phyloP scores from a whole-genome alignment of 2,113 vertebrate species.

The Nothocercus nigrocapillus region DNA sequence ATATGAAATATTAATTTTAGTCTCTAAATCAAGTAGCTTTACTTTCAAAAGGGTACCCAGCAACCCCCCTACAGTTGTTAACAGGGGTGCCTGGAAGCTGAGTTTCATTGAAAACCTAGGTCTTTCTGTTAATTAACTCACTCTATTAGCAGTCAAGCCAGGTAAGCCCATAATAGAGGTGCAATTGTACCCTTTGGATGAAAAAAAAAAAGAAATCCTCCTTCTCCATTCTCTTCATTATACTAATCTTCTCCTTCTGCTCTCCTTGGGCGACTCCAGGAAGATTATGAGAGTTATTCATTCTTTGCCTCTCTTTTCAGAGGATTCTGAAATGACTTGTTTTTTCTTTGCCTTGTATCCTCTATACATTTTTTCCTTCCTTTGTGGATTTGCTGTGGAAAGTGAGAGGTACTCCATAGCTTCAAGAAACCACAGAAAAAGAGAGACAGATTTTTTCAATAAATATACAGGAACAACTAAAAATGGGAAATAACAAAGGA shows the following conservation, averaged over 20 bases:
- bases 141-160: background rate
- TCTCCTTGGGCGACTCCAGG: background rate
- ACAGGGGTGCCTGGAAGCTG: background rate
- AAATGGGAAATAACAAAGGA: background rate
- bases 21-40: background rate
- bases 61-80: background rate
- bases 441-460: background rate
- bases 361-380: background rate
- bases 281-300: background rate
- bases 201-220: background rate
- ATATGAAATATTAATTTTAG: background rate
- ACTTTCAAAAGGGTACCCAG: background rate
- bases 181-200: background rate
- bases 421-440: background rate
- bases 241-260: background rate
- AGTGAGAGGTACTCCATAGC: background rate
- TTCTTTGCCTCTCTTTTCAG: background rate
- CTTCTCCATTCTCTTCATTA: background rate
- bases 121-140: background rate
- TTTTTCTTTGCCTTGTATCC: background rate
- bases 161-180: background rate
- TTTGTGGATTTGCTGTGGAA: background rate
- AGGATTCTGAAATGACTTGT: background rate
- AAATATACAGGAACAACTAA: background rate
- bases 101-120: background rate